These are phyloP conservation scores for Gymnothorax reevesii DNA, from an alignment of 2,797 vertebrate genomes.

Conservation along the genomic window DNA sequence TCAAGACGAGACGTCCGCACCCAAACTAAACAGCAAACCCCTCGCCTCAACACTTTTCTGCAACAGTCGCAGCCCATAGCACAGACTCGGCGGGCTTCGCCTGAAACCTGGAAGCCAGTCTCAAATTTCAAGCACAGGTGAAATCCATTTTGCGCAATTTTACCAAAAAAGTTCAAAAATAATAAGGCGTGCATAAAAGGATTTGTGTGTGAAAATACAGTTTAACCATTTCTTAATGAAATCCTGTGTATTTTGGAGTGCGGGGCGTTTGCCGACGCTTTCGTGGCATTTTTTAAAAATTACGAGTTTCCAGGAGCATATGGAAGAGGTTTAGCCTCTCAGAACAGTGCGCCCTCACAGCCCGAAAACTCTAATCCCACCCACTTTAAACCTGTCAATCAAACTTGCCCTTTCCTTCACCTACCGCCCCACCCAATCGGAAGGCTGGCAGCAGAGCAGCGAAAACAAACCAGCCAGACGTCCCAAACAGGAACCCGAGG, in stretches of 20 bases:
- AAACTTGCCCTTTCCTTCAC: constrained; percentile 50
- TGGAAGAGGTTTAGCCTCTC: constrained; percentile 44
- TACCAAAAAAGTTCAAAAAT: constrained; percentile 16
- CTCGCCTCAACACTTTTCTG: not conserved
- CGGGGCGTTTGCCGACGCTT: constrained; percentile 24
- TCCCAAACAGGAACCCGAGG: constrained; percentile 4
- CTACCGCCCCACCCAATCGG: constrained; percentile 39
- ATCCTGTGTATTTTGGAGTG: constrained; percentile 26
- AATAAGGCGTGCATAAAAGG: not conserved
- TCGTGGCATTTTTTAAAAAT: constrained; percentile 45
- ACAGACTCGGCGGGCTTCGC: constrained; percentile 35
- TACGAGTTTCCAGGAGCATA: constrained; percentile 30
- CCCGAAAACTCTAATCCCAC: constrained; percentile 41
- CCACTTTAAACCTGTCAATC: constrained; percentile 51
- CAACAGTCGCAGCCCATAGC: constrained; percentile 23
- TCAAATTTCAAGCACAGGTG: constrained; percentile 42
- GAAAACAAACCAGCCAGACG: constrained; percentile 43
- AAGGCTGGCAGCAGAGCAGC: constrained; percentile 34
- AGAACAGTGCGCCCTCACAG: constrained; percentile 35
- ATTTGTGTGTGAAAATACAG: constrained; percentile 41
- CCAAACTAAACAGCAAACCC: no score
- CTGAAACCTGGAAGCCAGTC: not conserved
- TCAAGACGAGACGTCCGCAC: constrained; percentile 21
- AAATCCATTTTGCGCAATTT: constrained; percentile 44
- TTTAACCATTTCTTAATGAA: constrained; percentile 41